Conservation (phyloP, 2,888 invertebrate genomes). For the Acleris emargana region DNA sequence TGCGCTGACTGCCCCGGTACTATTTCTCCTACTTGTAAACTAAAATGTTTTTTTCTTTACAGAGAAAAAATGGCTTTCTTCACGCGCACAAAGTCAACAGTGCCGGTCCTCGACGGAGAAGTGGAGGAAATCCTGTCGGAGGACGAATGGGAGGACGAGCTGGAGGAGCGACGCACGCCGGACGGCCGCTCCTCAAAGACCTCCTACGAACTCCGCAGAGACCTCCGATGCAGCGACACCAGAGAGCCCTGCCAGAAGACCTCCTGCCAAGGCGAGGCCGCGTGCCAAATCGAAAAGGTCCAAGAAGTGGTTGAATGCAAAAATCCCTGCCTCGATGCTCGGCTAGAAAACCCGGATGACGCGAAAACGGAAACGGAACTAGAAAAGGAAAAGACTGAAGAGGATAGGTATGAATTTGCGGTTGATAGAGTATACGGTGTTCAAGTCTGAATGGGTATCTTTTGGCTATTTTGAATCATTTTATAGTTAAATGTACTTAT, state of each 20-base stretch:
- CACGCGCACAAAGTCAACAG: slow-evolving; percentile 90
- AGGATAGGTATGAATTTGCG: slow-evolving; percentile 90
- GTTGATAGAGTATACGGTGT: slow-evolving; percentile 93
- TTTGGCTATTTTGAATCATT: slow-evolving; percentile 43
- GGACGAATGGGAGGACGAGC: slow-evolving; percentile 77
- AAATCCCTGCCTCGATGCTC: slow-evolving; percentile 57
- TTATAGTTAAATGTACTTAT: slow-evolving; percentile 9
- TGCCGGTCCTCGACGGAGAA: slow-evolving; percentile 89
- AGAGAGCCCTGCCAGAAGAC: slow-evolving; percentile 25
- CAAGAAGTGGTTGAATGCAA: slow-evolving; percentile 66
- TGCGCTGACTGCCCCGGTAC: too few species aligned
- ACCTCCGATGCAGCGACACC: slow-evolving; percentile 40
- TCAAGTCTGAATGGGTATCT: slow-evolving; percentile 86
- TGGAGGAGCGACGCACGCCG: slow-evolving; percentile 73
- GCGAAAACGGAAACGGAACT: slow-evolving; percentile 58
- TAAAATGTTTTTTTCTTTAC: slow-evolving; percentile 53
- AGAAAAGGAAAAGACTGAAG: slow-evolving; percentile 74
- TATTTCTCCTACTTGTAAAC: neutral
- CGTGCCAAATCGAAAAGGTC: neutral
- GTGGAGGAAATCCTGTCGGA: slow-evolving; percentile 69
- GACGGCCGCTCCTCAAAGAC: slow-evolving; percentile 78
- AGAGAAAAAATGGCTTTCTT: slow-evolving; percentile 99
- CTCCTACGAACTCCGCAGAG: slow-evolving; percentile 67
- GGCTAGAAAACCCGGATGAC: slow-evolving; percentile 47
- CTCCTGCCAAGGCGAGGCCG: neutral